Conservation (phyloP, 2,797 vertebrate genomes). For the Melanitta fusca region DNA sequence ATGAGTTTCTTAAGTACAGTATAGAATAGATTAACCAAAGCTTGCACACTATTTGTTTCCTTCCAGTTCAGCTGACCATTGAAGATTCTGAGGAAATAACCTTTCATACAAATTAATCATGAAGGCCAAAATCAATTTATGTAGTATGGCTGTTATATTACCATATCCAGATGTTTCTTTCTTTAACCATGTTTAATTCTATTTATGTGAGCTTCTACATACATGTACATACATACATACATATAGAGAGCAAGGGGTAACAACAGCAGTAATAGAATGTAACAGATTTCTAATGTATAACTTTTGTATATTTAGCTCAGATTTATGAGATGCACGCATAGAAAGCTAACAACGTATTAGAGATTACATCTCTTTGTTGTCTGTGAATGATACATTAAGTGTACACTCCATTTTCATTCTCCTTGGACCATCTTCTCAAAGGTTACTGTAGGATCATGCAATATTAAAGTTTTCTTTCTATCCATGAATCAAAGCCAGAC, state of each 20-base stretch:
- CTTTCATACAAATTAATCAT: slow-evolving; percentile 61
- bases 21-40: background rate
- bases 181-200: slow-evolving; percentile 54
- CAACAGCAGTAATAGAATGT: background rate
- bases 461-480: slow-evolving; percentile 60
- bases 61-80: slow-evolving; percentile 1
- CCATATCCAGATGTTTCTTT: background rate
- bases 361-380: slow-evolving; percentile 42
- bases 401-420: slow-evolving; percentile 48
- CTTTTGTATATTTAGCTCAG: background rate
- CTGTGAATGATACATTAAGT: slow-evolving; percentile 51
- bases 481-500: slow-evolving; percentile 44
- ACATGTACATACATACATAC: fast-evolving
- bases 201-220: background rate
- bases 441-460: slow-evolving; percentile 49
- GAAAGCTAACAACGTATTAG: slow-evolving; percentile 6
- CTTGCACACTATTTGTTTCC: background rate
- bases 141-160: slow-evolving; percentile 62
- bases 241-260: background rate
- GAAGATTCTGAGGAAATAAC: slow-evolving; percentile 58
- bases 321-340: background rate
- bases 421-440: slow-evolving; percentile 59
- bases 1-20: background rate
- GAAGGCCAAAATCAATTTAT: slow-evolving; percentile 63
- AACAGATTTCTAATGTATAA: slow-evolving; percentile 33